Base-by-base conservation (phyloP, 2,888 invertebrate species). In the Drosophila falleni region DNA sequence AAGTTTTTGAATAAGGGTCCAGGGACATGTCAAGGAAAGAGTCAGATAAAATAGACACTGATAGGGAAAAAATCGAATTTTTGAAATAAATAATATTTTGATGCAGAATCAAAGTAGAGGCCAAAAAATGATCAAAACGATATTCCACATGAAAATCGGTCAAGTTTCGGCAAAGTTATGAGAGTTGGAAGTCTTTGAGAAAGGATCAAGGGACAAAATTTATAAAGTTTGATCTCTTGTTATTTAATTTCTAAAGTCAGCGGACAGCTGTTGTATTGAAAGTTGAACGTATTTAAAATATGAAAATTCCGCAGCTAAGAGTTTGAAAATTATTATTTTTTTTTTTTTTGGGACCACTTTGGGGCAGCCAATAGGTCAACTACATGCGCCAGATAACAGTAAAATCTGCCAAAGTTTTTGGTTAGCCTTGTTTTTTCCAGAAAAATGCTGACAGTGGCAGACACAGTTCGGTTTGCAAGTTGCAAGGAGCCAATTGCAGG, bases 361-460 rank as follows among this genome's bases (percentile, higher is more conserved):
- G 59, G 58, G 13, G n/a, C 53, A 51, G 55, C 63, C 62, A 70
- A 76, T 81, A 85, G 84, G 84, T 89, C 84, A 87, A 65, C 81
- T 89, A 87, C 89, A 87, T 84, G 84, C 49, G 74, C 71, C 74
- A 87, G 84, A 89, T 87, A 85, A 82, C 39, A 50, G 37, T 51
- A 67, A 88, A 87, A 86, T 73, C 61, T 78, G 78, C 46, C 67
- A 67, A 82, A 80, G 68, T 74, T 70, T 82, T 68, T 41, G 11
- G 54, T 47, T 58, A 54, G 61, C 31, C 35, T 26, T 11, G 33
- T 56, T 56, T 46, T 49, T 70, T 19, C 19, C 19, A 3, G 23
- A 9, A 72, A 87, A 80, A 76, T 73, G 80, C 88, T 79, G 88
- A 80, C 79, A 78, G 79, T 72, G 55, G 59, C 81, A 81, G 71